phyloP scores from a whole-genome alignment of 1,140 invertebrate genomes.

The Scylla paramamosain region DNA sequence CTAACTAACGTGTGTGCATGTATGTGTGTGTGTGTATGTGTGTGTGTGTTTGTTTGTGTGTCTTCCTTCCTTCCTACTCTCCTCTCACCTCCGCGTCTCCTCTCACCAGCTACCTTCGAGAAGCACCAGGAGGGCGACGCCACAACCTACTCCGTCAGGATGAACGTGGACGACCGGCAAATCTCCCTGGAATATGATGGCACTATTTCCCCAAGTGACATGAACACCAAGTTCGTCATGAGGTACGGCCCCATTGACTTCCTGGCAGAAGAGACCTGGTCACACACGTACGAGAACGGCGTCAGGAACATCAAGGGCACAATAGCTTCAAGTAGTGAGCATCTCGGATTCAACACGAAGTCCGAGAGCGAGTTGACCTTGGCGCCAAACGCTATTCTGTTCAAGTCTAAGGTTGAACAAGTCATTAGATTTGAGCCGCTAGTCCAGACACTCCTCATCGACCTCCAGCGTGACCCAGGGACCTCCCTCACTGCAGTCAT shows the following conservation, averaged over 20 bases:
- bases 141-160: background rate
- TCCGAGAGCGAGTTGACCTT: background rate
- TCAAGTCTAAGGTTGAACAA: background rate
- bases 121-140: background rate
- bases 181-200: background rate
- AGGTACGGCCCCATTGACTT: background rate
- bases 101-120: background rate
- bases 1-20: conserved; percentile 1
- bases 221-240: background rate
- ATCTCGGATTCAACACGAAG: background rate
- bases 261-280: background rate
- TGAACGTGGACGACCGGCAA: too few species aligned
- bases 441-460: background rate
- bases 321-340: background rate
- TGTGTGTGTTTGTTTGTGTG: background rate
- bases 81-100: background rate
- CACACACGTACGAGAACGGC: background rate
- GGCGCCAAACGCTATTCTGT: background rate
- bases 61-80: too few species aligned
- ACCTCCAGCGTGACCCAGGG: background rate
- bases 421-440: background rate
- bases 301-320: background rate
- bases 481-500: background rate
- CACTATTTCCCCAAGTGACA: background rate
- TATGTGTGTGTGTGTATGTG: conserved; percentile 2